These are phyloP conservation scores for Drosophila kohkoa DNA, from an alignment of 1,140 invertebrate genomes.

Conservation along the genomic window DNA sequence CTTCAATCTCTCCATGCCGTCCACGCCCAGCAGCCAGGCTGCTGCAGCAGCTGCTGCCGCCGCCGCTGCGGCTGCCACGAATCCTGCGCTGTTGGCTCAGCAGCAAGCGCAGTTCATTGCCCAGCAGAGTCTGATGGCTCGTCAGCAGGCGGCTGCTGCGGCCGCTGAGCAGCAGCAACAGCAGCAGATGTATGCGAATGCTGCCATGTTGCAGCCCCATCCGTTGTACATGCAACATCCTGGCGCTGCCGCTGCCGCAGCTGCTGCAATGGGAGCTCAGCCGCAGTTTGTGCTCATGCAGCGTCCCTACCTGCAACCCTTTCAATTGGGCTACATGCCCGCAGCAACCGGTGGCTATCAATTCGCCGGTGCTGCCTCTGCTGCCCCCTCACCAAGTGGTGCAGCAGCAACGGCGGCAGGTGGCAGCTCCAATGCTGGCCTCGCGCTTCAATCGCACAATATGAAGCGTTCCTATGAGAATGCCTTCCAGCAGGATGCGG, in stretches of 20 bases:
- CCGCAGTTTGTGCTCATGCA: conserved; percentile 83
- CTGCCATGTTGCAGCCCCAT: conserved; percentile 67
- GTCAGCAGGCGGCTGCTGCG: conserved; percentile 78
- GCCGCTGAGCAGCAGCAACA: conserved; percentile 75
- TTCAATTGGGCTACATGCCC: conserved; percentile 74
- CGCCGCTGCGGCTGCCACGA: conserved; percentile 57
- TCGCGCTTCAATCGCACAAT: conserved; percentile 59
- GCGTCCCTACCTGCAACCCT: conserved; percentile 76
- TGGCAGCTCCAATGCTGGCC: conserved; percentile 35
- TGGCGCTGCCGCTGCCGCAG: conserved; percentile 53
- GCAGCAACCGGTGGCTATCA: conserved; percentile 59
- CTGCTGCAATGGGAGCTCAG: conserved; percentile 55
- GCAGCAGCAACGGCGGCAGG: conserved; percentile 5
- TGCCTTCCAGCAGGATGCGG: conserved; percentile 79
- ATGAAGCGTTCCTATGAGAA: conserved; percentile 84
- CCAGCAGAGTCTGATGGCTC: conserved; percentile 79
- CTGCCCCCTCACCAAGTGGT: conserved; percentile 14
- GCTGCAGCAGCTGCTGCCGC: conserved; percentile 48
- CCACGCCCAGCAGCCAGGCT: conserved; percentile 53
- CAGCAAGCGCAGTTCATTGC: conserved; percentile 84
- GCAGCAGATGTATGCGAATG: conserved; percentile 72
- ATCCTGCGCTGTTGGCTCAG: conserved; percentile 75
- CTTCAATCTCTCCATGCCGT: conserved; percentile 57
- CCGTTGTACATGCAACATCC: conserved; percentile 72
- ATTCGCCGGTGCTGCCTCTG: conserved; percentile 35